A percentile compares a stretch with the other conserved stretches of the same genome.
These are phyloP conservation scores for Caenorhabditis sp. DNA, from an alignment of 2,888 invertebrate genomes.

Conservation along the genomic window DNA sequence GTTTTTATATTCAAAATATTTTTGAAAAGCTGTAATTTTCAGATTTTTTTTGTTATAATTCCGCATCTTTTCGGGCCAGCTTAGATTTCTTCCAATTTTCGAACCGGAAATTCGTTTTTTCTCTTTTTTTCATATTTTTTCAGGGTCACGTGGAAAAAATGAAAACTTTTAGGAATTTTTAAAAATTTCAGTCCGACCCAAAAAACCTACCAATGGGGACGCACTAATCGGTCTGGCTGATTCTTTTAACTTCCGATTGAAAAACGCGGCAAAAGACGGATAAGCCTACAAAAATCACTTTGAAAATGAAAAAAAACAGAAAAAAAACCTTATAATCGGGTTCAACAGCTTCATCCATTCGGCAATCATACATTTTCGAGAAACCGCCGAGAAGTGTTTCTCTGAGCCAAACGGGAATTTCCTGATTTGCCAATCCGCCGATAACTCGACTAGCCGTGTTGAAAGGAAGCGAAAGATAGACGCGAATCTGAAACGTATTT, in stretches of 20 bases:
- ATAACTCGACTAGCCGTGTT: constrained; percentile 53
- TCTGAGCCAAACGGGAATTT: constrained; percentile 62
- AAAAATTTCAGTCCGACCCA: background rate
- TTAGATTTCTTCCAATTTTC: too few relatives aligned
- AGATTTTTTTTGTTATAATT: too few relatives aligned
- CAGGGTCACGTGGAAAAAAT: too few relatives aligned
- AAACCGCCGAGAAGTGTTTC: constrained; percentile 61
- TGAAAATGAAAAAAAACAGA: too few relatives aligned
- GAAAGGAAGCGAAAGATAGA: constrained; percentile 66
- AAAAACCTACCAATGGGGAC: constrained; percentile 51
- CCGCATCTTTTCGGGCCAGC: too few relatives aligned
- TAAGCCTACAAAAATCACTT: constrained; percentile 40
- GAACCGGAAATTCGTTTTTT: too few relatives aligned
- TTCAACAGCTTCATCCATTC: constrained; percentile 65
- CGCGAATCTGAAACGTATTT: constrained; percentile 60
- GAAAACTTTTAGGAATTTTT: background rate
- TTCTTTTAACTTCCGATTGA: constrained; percentile 61
- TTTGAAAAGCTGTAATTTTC: too few relatives aligned
- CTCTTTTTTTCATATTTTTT: too few relatives aligned
- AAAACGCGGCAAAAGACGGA: constrained; percentile 65
- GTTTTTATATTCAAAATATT: too few relatives aligned
- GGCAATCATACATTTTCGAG: constrained; percentile 62
- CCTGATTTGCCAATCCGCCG: constrained; percentile 52
- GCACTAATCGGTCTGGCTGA: constrained; percentile 64
- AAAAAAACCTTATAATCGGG: constrained; percentile 43